A percentile compares a stretch with the other conserved stretches of the same genome.
phyloP scores from a whole-genome alignment of 2,113 vertebrate genomes.

The Orycteropus afer region DNA sequence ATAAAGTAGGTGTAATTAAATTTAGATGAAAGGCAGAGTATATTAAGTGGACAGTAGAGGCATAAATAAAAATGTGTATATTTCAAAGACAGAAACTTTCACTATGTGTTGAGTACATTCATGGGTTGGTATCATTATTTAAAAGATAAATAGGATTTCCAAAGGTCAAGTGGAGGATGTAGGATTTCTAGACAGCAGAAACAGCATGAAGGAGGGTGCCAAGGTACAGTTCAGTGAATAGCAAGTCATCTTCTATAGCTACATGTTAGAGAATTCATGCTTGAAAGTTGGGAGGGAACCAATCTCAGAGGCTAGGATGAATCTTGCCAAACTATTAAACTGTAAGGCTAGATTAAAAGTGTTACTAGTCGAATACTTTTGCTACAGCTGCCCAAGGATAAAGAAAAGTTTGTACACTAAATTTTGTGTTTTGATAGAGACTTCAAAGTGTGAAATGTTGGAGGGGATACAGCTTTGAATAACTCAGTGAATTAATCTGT shows the following conservation, averaged over 20 bases:
- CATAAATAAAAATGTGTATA: not conserved
- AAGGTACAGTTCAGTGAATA: not conserved
- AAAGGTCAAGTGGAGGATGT: not conserved
- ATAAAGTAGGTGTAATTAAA: not conserved
- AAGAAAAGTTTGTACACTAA: not conserved
- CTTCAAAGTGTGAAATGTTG: not conserved
- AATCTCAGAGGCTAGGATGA: not conserved
- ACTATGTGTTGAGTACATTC: not conserved
- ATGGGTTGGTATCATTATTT: not conserved
- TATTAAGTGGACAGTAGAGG: not conserved
- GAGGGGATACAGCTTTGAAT: not conserved
- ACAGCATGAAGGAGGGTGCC: not conserved
- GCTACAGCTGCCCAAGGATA: not conserved
- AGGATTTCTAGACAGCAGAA: not conserved
- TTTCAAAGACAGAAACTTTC: slow-evolving; percentile 10
- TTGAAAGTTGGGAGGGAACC: not conserved
- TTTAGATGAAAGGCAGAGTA: not conserved
- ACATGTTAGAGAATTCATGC: not conserved
- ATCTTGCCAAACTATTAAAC: not conserved
- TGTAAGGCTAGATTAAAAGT: not conserved
- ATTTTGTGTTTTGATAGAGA: not conserved
- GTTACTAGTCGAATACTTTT: not conserved
- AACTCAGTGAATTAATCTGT: not conserved
- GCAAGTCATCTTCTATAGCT: not conserved
- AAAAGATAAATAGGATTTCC: not conserved